Evolutionary conservation across 92 coral and sea anemone species (phyloP), one percentile per base, ranked within the genome.

Genomic region (Zoanthus solanderi): DNA sequence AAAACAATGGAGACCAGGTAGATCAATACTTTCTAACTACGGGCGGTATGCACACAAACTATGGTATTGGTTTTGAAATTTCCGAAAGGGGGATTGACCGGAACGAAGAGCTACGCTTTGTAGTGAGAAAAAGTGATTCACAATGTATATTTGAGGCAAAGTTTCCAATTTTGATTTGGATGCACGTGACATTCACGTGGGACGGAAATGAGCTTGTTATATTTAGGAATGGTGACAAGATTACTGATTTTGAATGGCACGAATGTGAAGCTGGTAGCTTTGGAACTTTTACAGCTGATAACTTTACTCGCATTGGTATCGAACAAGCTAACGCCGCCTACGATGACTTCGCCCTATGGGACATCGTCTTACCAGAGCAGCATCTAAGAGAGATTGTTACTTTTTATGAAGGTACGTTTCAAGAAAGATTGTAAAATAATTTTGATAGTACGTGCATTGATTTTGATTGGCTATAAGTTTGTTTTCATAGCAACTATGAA

Each of bases 181-280:
- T 42, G 57, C 85, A 80, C 45, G 85, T 80, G 85, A 74, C 74
- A 6, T 80, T 80, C 44, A 80, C 85, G 54, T 80, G 85, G 85
- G n/a, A 61, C 29, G 73, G 73, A 45, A 18, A 23, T 37, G 42
- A 80, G 74, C 44, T 80, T 50, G 45, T n/a, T 9, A 45, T 80
- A 1, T 65, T 37, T 72, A 63, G 58, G 37, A 80, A 80, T 46
- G 85, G 85, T 3, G 74, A 77, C 29, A 16, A 4, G 57, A 71
- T 79, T 44, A n/a, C 34, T 15, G 73, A 79, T 14, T 79, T 79
- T 45, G 54, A 44, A 9, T 56, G 29, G 72, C 84, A 79, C 7
- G n/a, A 44, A 2, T 79, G 84, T 42, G 12, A 6, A 68, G 7
- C 16, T 58, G 73, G 56, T 1, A 2, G 61, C 57, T 79, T 9